These are phyloP conservation scores for Sphaerophoria rueppellii DNA, from an alignment of 2,888 invertebrate species.

Conservation along the genomic window DNA sequence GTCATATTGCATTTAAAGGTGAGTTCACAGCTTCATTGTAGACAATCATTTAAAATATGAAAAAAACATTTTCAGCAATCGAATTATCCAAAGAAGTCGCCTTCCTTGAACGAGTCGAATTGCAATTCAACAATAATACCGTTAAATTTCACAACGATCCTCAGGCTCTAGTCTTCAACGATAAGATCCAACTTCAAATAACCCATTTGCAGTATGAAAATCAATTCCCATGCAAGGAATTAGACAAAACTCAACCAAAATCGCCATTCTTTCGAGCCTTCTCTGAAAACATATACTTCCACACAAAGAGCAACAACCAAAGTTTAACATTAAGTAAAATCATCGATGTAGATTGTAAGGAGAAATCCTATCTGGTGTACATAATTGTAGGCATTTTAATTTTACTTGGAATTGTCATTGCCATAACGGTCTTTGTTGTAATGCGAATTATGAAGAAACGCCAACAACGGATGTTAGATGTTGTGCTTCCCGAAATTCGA, in stretches of 20 bases:
- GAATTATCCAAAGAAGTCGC: conserved; percentile 76
- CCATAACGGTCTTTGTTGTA: conserved; percentile 82
- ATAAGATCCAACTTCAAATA: conserved; percentile 78
- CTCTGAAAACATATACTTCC: conserved; percentile 78
- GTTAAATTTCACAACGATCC: conserved; percentile 76
- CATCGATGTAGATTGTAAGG: conserved; percentile 78
- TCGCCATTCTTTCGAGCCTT: conserved; percentile 78
- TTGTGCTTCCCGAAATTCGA: conserved; percentile 91
- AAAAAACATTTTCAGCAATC: conserved; percentile 76
- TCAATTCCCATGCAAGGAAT: conserved; percentile 77
- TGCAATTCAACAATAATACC: conserved; percentile 80
- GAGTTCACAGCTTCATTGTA: conserved; percentile 7
- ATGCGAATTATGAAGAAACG: conserved; percentile 83
- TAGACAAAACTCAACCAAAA: conserved; percentile 77
- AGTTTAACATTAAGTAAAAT: conserved; percentile 77
- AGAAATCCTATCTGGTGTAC: conserved; percentile 79
- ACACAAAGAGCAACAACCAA: conserved; percentile 70
- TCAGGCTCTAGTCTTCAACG: conserved; percentile 77
- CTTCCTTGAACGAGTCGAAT: conserved; percentile 77
- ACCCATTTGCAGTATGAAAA: conserved; percentile 78
- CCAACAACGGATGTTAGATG: conserved; percentile 85
- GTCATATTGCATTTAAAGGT: conserved; percentile 80
- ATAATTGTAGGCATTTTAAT: conserved; percentile 82
- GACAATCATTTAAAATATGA: background rate
- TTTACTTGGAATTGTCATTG: conserved; percentile 80